phyloP scores from a whole-genome alignment of 2,797 vertebrate species.

The Pantherophis vulpinus region DNA sequence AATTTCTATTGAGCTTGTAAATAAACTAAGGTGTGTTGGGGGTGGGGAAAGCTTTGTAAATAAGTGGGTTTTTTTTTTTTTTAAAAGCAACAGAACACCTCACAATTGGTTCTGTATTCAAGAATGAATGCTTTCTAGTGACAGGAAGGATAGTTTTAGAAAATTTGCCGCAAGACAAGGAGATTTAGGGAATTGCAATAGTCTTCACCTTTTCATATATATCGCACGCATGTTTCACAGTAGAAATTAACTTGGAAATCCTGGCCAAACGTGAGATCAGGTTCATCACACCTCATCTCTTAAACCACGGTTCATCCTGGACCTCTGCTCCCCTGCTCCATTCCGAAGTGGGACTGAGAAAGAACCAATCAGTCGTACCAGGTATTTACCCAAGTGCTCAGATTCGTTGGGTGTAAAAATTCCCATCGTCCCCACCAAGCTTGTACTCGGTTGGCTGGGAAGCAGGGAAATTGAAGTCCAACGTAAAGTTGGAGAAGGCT shows the following conservation, averaged over 20 bases:
- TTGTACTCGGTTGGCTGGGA: not conserved
- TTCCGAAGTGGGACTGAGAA: no score
- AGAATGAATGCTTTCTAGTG: constrained; percentile 46
- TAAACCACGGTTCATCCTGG: not conserved
- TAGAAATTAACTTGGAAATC: not conserved
- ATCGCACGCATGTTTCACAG: not conserved
- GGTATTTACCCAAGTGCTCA: not conserved
- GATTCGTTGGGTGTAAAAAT: not conserved
- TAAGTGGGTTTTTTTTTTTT: constrained; percentile 53
- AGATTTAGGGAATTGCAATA: not conserved
- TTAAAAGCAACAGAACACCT: constrained; percentile 49
- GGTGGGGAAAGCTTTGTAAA: constrained; percentile 68
- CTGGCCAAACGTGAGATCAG: not conserved
- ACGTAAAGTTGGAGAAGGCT: not conserved
- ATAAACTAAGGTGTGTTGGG: constrained; percentile 61
- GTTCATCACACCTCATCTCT: not conserved
- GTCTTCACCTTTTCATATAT: not conserved
- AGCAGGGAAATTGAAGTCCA: not conserved
- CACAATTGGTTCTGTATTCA: constrained; percentile 56
- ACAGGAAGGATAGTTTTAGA: constrained; percentile 66
- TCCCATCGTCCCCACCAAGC: not conserved
- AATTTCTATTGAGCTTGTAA: constrained; percentile 72
- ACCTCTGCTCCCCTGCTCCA: not conserved
- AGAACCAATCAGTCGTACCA: not conserved
- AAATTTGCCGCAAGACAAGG: constrained; percentile 61